Percentiles rank a stretch among this genome's conserved stretches.
Conservation (phyloP, 2,888 invertebrate genomes). For the Tetanocera ferruginea region DNA sequence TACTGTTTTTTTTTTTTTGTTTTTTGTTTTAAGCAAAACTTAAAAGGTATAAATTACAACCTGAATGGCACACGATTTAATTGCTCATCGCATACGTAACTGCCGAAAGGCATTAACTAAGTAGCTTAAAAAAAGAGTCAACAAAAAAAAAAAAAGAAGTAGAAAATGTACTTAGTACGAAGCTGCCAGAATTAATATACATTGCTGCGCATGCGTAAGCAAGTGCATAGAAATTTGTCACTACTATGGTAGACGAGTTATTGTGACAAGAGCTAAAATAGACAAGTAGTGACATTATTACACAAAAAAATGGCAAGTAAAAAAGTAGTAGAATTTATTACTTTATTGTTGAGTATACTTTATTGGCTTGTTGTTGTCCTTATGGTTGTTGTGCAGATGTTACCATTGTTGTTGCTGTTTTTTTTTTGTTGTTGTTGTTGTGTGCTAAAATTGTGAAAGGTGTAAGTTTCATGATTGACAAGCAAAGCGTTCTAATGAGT, state of each 20-base stretch:
- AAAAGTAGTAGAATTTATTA: not conserved
- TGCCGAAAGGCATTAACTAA: not conserved
- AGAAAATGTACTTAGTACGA: not conserved
- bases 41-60: conserved; percentile 66
- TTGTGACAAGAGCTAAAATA: not conserved
- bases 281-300: not conserved
- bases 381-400: not conserved
- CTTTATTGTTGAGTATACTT: too few relatives aligned
- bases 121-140: not conserved
- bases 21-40: not conserved
- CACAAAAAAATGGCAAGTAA: not conserved
- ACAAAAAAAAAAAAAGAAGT: not conserved
- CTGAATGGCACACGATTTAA: conserved; percentile 69
- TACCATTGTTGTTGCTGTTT: not conserved
- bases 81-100: conserved; percentile 54
- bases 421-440: not conserved
- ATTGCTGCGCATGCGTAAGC: conserved; percentile 59
- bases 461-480: conserved; percentile 24
- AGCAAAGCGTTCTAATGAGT: not conserved
- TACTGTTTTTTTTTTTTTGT: conserved; percentile 1
- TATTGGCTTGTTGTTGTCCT: too few relatives aligned
- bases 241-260: conserved; percentile 42
- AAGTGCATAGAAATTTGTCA: conserved; percentile 68
- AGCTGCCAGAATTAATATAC: not conserved
- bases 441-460: conserved; percentile 12